Evolutionary conservation across 2,797 vertebrate genomes (phyloP).

Genomic region (Enteromius thamalakanensis): DNA sequence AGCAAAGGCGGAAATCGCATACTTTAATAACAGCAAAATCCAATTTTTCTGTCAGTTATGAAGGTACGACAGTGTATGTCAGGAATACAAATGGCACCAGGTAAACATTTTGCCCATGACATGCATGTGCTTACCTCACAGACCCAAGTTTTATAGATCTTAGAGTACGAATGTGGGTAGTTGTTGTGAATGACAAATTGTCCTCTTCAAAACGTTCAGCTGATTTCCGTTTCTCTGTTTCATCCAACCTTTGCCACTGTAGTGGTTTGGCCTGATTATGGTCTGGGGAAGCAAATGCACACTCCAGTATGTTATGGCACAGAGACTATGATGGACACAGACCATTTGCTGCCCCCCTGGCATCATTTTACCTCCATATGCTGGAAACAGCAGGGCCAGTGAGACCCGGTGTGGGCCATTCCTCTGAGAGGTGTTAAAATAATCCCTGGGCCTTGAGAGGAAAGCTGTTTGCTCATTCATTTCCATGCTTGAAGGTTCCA

Average conservation of each 20-base stretch:
- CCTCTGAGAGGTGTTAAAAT: constrained; percentile 62
- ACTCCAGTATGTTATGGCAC: constrained; percentile 66
- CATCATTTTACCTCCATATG: constrained; percentile 74
- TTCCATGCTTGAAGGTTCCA: constrained; percentile 24
- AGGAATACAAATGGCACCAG: constrained; percentile 64
- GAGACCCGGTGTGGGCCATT: constrained; percentile 60
- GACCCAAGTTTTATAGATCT: constrained; percentile 53
- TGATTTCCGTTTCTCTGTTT: constrained; percentile 7
- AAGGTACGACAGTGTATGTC: constrained; percentile 64
- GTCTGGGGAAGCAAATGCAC: constrained; percentile 63
- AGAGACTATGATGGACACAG: constrained; percentile 67
- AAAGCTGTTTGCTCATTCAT: constrained; percentile 31
- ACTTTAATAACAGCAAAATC: constrained; percentile 42
- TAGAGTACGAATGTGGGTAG: constrained; percentile 61
- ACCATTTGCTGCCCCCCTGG: constrained; percentile 71
- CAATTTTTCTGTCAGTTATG: constrained; percentile 50
- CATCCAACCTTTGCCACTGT: constrained; percentile 18
- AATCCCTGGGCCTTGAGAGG: constrained; percentile 37
- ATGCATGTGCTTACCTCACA: background rate
- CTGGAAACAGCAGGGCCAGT: constrained; percentile 64
- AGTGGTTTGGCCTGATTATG: constrained; percentile 63
- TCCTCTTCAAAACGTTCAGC: constrained; percentile 15
- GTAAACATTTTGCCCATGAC: constrained; percentile 59
- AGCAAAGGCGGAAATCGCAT: constrained; percentile 28
- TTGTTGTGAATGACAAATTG: constrained; percentile 64